Evolutionary conservation across 2,113 vertebrate species (phyloP), one percentile per base, ranked within the genome.

Genomic region (Anguilla japonica): DNA sequence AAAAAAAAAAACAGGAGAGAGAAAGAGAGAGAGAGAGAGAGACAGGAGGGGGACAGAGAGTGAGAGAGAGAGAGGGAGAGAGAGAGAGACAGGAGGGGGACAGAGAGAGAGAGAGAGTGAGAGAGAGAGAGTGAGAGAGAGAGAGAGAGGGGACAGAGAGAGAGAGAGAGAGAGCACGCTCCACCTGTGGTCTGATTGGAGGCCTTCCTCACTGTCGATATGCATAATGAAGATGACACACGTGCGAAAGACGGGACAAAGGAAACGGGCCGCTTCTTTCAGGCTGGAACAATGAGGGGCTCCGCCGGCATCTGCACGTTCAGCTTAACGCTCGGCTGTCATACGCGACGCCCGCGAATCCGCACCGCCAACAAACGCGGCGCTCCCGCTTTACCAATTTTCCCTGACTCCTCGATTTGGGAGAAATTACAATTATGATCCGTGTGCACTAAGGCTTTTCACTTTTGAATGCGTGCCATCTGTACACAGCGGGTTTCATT

Each of bases 211-310:
- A 56, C 83, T 84, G 43, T 83, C 86, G 86, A 89, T 88, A 86
- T 84, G 85, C 88, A 89, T 87, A 91, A 91, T 88, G 90, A 82
- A 83, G 87, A 87, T 82, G 89, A 89, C 90, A 87, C 46, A 79
- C 83, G 88, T 87, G 71, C 83, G 84, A 88, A 89, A 88, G 87
- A 84, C 89, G 82, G 89, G 88, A 90, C 87, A 88, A 88, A 88
- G 85, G 83, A 83, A 90, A 88, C 82, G 81, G 40, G 82, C 85
- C 84, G 56, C 71, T 85, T 82, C 87, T 87, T 84, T 88, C 40
- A 84, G 83, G 20, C 53, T 14, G 67, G 87, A 88, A 89, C 83
- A 91, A 91, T 87, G 87, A 90, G 46, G 79, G 83, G 39, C 89
- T 83, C 63, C 20, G 84, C 87, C 39, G 85, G 89, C 87, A 80